Conservation (phyloP, 2,888 invertebrate species). For the Drosophila pseudotakahashii region DNA sequence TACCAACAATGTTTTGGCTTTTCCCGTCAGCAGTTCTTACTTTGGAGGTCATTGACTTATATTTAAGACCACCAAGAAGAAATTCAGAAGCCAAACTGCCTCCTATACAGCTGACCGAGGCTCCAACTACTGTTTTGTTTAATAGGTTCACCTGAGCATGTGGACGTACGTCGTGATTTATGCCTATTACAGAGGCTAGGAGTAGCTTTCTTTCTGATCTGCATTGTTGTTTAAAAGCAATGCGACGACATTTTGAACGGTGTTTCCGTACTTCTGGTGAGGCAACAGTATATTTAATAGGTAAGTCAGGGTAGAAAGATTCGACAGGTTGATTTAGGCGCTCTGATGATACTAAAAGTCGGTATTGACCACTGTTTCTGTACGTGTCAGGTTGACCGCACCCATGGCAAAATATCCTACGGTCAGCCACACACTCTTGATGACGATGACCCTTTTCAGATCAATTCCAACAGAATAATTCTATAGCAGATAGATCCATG, state of each 20-base stretch:
- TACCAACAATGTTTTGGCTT: not conserved
- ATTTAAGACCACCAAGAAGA: not conserved
- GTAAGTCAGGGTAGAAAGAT: not conserved
- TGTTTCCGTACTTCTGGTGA: not conserved
- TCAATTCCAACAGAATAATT: not conserved
- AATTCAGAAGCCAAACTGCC: not conserved
- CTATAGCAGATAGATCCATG: not conserved
- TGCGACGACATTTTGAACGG: not conserved
- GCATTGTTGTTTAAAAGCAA: not conserved
- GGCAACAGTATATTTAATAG: not conserved
- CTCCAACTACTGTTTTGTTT: not conserved
- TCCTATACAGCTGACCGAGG: not conserved
- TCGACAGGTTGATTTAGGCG: not conserved
- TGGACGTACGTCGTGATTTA: not conserved
- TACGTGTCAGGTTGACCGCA: not conserved
- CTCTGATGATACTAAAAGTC: not conserved
- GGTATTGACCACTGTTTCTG: not conserved
- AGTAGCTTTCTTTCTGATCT: not conserved
- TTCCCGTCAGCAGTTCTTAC: not conserved
- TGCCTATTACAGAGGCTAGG: not conserved
- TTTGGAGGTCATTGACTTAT: not conserved
- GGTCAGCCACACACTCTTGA: not conserved
- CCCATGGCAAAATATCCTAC: not conserved
- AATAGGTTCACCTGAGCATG: not conserved
- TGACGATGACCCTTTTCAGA: not conserved